Evolutionary conservation across 2,888 invertebrate genomes (phyloP).

Genomic region (Chloroclystis v-ata): DNA sequence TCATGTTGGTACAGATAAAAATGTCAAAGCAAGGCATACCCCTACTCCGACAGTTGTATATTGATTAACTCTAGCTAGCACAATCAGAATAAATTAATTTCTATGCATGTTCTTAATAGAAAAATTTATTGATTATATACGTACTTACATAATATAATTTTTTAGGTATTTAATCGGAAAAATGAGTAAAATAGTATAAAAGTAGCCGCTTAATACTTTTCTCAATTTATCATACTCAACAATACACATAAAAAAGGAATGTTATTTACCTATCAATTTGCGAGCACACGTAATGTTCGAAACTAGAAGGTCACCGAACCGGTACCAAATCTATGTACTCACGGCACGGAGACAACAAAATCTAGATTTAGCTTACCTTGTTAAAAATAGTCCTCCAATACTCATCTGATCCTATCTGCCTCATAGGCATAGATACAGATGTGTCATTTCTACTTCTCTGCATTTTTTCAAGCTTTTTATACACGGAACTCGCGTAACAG

Average conservation of each 20-base stretch:
- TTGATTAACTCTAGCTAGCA: too few relatives aligned
- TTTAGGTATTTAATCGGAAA: too few relatives aligned
- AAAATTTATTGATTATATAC: too few relatives aligned
- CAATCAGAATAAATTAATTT: too few relatives aligned
- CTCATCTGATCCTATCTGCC: constrained; percentile 64
- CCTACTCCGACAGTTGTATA: too few relatives aligned
- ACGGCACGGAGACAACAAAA: constrained; percentile 8
- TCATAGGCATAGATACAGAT: constrained; percentile 63
- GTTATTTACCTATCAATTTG: constrained; percentile 2
- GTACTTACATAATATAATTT: too few relatives aligned
- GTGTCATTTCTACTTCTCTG: constrained; percentile 57
- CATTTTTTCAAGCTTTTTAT: constrained; percentile 54
- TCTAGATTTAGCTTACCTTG: constrained; percentile 50
- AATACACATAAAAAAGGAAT: not conserved
- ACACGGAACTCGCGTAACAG: constrained; percentile 24
- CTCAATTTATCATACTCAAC: too few relatives aligned
- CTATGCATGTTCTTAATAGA: too few relatives aligned
- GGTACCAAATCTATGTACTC: constrained; percentile 1
- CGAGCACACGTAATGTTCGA: not conserved
- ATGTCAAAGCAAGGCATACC: too few relatives aligned
- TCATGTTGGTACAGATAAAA: too few relatives aligned
- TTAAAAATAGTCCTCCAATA: constrained; percentile 75
- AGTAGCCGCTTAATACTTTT: too few relatives aligned
- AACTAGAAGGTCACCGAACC: constrained; percentile 20
- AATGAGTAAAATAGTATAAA: too few relatives aligned